Percentiles rank a stretch among this genome's conserved stretches.
Evolutionary conservation across 2,113 vertebrate species (phyloP).

Genomic region (Prolemur simus): DNA sequence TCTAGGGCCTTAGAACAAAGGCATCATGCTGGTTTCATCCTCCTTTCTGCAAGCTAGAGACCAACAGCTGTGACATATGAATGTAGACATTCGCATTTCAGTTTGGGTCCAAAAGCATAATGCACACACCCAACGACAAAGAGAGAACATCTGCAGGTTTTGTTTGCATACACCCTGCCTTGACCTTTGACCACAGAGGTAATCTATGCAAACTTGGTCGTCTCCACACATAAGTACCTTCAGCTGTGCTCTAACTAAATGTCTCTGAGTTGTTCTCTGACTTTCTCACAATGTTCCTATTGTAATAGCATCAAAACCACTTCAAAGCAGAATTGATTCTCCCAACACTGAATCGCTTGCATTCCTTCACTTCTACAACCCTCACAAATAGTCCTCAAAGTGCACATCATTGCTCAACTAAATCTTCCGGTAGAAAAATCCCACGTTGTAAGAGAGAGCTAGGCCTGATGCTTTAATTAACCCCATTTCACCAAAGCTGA

Average conservation of each 20-base stretch:
- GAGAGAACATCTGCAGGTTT: neutral
- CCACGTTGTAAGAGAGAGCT: neutral
- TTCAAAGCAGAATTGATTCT: neutral
- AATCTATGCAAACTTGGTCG: neutral
- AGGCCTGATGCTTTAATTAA: neutral
- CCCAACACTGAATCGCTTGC: neutral
- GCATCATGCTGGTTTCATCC: neutral
- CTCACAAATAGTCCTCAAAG: neutral
- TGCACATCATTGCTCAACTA: neutral
- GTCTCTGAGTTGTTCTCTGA: neutral
- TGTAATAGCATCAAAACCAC: neutral
- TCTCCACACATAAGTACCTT: neutral
- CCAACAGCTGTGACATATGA: neutral
- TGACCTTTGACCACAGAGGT: neutral
- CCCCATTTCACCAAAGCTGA: neutral
- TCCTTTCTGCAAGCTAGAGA: neutral
- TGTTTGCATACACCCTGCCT: neutral
- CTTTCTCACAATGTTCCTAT: neutral
- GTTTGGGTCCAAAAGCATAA: neutral
- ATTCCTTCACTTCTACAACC: neutral
- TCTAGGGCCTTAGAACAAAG: neutral
- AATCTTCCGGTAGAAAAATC: constrained; percentile 28
- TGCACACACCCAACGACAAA: neutral
- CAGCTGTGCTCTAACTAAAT: neutral
- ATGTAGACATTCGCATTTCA: neutral